Conservation (phyloP, 2,888 invertebrate species). For the Celastrina argiolus region DNA sequence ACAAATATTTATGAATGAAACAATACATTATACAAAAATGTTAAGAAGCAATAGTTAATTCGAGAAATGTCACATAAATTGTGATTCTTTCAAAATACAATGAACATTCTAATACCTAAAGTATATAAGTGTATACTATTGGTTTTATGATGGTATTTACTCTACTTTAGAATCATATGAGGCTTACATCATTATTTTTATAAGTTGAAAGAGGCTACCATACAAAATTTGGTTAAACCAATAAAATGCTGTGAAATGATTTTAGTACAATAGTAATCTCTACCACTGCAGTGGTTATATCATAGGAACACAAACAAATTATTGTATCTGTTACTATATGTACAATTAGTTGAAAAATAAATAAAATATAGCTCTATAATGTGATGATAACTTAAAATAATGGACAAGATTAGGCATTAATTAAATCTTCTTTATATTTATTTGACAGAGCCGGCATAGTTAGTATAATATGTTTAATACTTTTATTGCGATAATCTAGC, state of each 20-base stretch:
- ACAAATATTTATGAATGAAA: neutral
- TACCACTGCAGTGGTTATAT: constrained; percentile 25
- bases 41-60: neutral
- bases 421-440: constrained; percentile 39
- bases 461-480: neutral
- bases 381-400: constrained; percentile 66
- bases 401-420: constrained; percentile 73
- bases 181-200: neutral
- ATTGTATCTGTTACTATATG: constrained; percentile 43
- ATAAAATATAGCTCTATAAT: constrained; percentile 65
- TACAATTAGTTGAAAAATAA: constrained; percentile 58
- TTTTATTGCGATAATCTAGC: neutral
- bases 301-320: constrained; percentile 42
- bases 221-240: constrained; percentile 12
- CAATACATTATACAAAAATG: neutral
- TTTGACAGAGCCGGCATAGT: neutral
- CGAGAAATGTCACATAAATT: neutral
- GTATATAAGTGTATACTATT: neutral
- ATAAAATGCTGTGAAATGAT: neutral
- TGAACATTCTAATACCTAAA: neutral
- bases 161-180: neutral
- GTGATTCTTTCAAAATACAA: neutral
- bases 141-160: neutral
- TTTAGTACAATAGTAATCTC: neutral
- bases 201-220: neutral